These are phyloP conservation scores for Cynoglossus semilaevis DNA, from an alignment of 2,113 vertebrate species.

Conservation along the genomic window DNA sequence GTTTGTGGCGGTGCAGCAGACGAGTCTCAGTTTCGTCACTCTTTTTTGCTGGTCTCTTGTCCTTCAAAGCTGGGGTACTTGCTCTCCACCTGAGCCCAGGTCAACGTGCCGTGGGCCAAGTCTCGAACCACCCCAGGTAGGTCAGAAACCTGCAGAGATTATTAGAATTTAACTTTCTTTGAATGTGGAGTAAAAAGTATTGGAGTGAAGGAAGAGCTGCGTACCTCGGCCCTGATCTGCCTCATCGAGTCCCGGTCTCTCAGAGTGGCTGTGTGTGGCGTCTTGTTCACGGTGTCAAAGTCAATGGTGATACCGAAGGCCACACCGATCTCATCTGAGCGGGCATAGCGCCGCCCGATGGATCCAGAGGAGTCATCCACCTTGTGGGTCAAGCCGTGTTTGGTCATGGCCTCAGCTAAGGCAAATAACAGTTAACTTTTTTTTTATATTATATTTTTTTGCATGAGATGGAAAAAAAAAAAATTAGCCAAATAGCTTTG, in stretches of 20 bases:
- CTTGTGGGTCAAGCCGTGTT: slow-evolving; percentile 85
- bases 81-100: slow-evolving; percentile 85
- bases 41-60: slow-evolving; percentile 92
- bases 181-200: too few species aligned
- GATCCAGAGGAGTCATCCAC: slow-evolving; percentile 92
- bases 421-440: not conserved
- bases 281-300: slow-evolving; percentile 92
- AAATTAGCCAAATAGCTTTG: not conserved
- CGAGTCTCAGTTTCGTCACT: slow-evolving; percentile 37
- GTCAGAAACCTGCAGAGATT: slow-evolving; percentile 59
- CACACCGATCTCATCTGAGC: slow-evolving; percentile 90
- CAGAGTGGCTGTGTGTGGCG: slow-evolving; percentile 88
- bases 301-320: slow-evolving; percentile 94
- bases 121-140: slow-evolving; percentile 82
- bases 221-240: slow-evolving; percentile 91
- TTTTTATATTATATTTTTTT: too few species aligned
- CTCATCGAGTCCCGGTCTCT: slow-evolving; percentile 90
- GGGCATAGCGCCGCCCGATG: slow-evolving; percentile 89
- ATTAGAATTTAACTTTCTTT: not conserved
- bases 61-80: slow-evolving; percentile 91
- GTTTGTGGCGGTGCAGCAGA: not conserved
- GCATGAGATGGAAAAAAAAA: not conserved
- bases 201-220: too few species aligned
- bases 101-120: slow-evolving; percentile 80
- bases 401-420: slow-evolving; percentile 86